Conservation (phyloP, 2,113 vertebrate genomes). For the Panthera uncia region DNA sequence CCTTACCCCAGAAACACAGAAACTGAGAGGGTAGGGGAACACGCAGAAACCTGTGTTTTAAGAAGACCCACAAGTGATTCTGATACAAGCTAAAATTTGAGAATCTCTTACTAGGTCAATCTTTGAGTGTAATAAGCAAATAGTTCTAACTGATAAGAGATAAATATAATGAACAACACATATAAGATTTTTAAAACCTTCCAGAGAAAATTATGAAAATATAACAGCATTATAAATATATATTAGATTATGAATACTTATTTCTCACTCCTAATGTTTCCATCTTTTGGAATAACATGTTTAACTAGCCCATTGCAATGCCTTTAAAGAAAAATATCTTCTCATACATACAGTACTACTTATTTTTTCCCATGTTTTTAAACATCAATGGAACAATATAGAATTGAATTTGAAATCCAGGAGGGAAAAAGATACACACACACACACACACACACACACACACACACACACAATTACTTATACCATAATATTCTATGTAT, state of each 20-base stretch:
- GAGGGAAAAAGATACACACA: background rate
- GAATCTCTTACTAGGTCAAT: background rate
- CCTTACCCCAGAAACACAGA: background rate
- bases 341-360: background rate
- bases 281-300: background rate
- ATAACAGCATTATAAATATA: background rate
- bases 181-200: background rate
- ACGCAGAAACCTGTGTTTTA: background rate
- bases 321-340: background rate
- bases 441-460: no score
- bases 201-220: background rate
- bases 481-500: background rate
- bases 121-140: background rate
- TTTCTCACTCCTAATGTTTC: background rate
- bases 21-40: background rate
- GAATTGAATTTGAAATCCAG: background rate
- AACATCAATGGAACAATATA: background rate
- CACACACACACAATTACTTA: background rate
- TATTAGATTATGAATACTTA: background rate
- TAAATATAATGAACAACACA: constrained; percentile 22
- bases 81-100: background rate
- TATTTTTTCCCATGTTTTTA: background rate
- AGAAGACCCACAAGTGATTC: background rate
- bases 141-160: background rate
- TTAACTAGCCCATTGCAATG: background rate